These are phyloP conservation scores for Tricholauxania praeusta DNA, from an alignment of 2,888 invertebrate genomes.

Conservation along the genomic window DNA sequence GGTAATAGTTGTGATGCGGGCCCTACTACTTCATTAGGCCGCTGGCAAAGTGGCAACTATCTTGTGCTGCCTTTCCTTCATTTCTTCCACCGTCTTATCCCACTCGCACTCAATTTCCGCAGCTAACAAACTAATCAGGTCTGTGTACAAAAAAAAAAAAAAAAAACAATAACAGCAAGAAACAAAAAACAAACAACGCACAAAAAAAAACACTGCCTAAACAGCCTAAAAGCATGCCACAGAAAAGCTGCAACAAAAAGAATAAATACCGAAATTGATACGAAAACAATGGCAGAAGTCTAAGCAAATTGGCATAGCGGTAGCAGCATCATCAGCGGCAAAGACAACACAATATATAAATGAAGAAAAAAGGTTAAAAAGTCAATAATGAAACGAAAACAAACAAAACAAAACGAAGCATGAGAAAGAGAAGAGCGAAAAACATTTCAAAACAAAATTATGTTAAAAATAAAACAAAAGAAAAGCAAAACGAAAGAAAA, in stretches of 20 bases:
- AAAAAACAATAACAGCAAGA: slow-evolving; percentile 22
- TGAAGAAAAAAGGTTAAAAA: slow-evolving; percentile 47
- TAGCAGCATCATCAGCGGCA: slow-evolving; percentile 3
- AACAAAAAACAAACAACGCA: slow-evolving; percentile 31
- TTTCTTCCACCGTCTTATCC: background rate
- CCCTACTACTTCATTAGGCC: slow-evolving; percentile 15
- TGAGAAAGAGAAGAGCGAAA: background rate
- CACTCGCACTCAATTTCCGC: background rate
- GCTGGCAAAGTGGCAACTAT: background rate
- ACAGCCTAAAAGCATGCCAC: slow-evolving; percentile 46
- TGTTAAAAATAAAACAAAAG: slow-evolving; percentile 20
- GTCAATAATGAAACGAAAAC: slow-evolving; percentile 45
- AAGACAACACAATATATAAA: slow-evolving; percentile 19
- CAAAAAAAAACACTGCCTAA: slow-evolving; percentile 8
- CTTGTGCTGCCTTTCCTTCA: background rate
- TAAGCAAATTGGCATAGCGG: slow-evolving; percentile 23
- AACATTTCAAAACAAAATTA: slow-evolving; percentile 1
- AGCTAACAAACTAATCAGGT: slow-evolving; percentile 16
- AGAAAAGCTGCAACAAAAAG: slow-evolving; percentile 47
- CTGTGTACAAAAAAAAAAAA: slow-evolving; percentile 6
- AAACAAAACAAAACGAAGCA: background rate
- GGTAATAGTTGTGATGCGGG: background rate
- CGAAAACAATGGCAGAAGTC: slow-evolving; percentile 6
- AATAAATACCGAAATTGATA: slow-evolving; percentile 29
- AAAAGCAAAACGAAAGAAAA: background rate